Percentiles rank a stretch among this genome's conserved stretches.
Conservation (phyloP, 2,113 vertebrate species). For the Sapajus apella region DNA sequence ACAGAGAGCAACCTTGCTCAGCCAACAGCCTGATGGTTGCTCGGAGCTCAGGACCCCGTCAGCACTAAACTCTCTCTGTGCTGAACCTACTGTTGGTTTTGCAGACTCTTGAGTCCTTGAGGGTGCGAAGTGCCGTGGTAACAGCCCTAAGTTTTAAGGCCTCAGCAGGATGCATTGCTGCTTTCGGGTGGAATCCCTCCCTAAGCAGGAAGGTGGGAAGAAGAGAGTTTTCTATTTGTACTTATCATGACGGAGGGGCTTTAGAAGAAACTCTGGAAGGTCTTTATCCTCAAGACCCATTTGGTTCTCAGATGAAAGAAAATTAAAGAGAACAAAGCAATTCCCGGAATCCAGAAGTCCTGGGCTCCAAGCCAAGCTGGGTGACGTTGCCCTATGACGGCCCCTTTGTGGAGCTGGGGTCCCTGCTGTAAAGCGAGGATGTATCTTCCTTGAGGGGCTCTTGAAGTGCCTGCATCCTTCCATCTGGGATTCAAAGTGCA, state of each 20-base stretch:
- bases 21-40: background rate
- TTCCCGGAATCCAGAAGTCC: too few relatives aligned
- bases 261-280: background rate
- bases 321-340: accelerated
- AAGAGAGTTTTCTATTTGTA: background rate
- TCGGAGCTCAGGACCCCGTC: background rate
- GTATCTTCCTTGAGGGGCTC: background rate
- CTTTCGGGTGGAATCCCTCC: background rate
- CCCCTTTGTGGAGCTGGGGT: background rate
- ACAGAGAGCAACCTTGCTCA: background rate
- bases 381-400: accelerated
- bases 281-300: background rate
- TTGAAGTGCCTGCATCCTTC: accelerated
- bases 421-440: accelerated
- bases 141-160: constrained; percentile 6
- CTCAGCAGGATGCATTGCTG: background rate
- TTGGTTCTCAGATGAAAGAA: background rate
- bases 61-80: background rate
- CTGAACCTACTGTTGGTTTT: constrained; percentile 54
- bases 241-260: accelerated
- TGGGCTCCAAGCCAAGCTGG: accelerated
- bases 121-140: constrained; percentile 42
- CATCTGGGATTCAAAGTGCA: background rate
- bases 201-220: background rate
- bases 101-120: constrained; percentile 56